Conservation (phyloP, 2,113 vertebrate species). For the Lycocorax pyrrhopterus region DNA sequence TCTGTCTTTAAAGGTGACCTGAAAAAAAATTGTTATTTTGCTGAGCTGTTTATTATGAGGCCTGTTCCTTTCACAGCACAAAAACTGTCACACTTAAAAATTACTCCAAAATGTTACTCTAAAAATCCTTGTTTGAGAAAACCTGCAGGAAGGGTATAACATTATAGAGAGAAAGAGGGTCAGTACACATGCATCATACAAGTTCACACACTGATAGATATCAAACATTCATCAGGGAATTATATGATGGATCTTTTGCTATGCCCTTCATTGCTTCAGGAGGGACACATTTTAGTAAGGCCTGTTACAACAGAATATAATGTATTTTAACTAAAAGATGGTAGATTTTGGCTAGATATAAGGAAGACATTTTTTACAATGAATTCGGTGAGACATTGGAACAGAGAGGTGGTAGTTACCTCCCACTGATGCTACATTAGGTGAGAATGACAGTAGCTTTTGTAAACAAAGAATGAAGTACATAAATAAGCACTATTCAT, state of each 20-base stretch:
- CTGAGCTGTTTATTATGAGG: slow-evolving; percentile 6
- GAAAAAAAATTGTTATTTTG: slow-evolving; percentile 9
- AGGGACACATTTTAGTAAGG: background rate
- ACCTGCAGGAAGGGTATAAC: background rate
- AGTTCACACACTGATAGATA: background rate
- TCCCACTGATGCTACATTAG: background rate
- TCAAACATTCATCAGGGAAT: background rate
- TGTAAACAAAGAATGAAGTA: background rate
- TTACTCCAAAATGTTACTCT: background rate
- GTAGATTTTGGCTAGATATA: background rate
- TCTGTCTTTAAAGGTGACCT: slow-evolving; percentile 46
- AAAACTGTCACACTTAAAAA: background rate
- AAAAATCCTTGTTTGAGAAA: background rate
- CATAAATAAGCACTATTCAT: background rate
- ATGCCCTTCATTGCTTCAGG: background rate
- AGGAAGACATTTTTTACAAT: background rate
- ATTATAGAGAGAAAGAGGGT: background rate
- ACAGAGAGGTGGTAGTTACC: background rate
- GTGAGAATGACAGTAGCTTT: background rate
- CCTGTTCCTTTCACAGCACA: background rate
- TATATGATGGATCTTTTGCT: background rate
- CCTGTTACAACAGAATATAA: accelerated
- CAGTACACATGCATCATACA: background rate
- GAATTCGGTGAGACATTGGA: background rate
- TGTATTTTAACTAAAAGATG: background rate